A percentile compares a stretch with the other conserved stretches of the same genome.
Conservation (phyloP, 2,113 vertebrate species). For the Elanus axillaris region DNA sequence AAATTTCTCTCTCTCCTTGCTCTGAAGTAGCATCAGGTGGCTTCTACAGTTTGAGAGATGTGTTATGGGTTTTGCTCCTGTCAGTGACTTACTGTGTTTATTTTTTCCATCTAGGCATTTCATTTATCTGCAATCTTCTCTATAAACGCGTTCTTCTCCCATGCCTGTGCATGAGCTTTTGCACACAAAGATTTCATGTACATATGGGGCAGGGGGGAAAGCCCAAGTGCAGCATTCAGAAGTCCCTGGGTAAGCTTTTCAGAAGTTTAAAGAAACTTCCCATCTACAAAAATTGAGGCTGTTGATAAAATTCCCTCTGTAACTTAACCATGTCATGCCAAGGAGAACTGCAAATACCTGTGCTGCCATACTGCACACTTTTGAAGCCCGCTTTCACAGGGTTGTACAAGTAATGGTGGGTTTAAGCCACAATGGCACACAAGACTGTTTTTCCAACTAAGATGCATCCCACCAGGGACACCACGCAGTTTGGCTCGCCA, state of each 20-base stretch:
- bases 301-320: background rate
- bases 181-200: background rate
- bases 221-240: background rate
- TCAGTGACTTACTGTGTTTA: background rate
- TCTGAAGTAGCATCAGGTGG: background rate
- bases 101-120: background rate
- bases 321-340: background rate
- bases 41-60: background rate
- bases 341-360: background rate
- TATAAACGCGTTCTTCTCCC: background rate
- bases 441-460: background rate
- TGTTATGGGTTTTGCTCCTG: background rate
- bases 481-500: background rate
- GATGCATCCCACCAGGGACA: background rate
- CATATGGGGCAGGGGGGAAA: background rate
- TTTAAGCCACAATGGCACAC: accelerated
- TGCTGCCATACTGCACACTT: accelerated
- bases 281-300: background rate
- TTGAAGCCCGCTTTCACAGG: background rate
- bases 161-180: background rate
- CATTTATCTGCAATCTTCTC: background rate
- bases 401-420: accelerated
- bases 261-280: background rate
- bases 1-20: background rate
- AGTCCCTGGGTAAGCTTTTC: background rate